Percentiles rank a stretch among this genome's conserved stretches.
Evolutionary conservation across 92 coral and sea anemone species (phyloP).

Genomic region (Phymanthus crucifer): DNA sequence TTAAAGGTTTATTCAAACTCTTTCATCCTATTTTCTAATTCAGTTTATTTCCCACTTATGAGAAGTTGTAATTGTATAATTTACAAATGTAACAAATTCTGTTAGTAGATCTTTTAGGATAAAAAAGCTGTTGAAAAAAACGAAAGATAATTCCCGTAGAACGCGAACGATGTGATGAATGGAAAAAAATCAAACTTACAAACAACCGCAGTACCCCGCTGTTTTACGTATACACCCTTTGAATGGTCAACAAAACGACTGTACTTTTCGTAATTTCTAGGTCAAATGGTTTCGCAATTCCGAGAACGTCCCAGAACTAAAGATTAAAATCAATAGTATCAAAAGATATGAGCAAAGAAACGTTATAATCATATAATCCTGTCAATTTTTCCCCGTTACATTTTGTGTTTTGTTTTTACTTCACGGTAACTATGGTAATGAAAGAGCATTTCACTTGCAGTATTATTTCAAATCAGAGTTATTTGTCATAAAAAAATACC

Average conservation of each 20-base stretch:
- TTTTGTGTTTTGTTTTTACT: too few species aligned
- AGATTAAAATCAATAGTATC: background rate
- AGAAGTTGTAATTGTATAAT: too few species aligned
- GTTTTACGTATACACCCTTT: background rate
- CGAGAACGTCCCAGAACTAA: background rate
- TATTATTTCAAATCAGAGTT: too few species aligned
- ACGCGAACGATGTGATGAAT: too few species aligned
- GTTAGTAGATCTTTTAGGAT: too few species aligned
- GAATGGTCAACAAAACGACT: background rate
- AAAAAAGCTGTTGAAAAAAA: too few species aligned
- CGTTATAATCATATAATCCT: background rate
- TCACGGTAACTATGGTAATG: background rate
- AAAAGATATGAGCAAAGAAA: background rate
- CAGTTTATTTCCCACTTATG: background rate
- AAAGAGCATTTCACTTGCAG: too few species aligned
- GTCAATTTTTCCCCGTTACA: background rate
- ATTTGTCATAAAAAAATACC: background rate
- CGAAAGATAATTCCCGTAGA: too few species aligned
- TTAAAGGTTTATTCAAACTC: background rate
- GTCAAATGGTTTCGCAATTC: background rate
- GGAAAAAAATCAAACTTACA: too few species aligned
- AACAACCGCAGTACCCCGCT: background rate
- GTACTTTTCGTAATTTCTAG: slow-evolving; percentile 7
- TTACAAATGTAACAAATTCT: too few species aligned
- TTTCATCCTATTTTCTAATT: background rate